These are phyloP conservation scores for Megamerina dolium DNA, from an alignment of 2,888 invertebrate genomes.

Conservation along the genomic window DNA sequence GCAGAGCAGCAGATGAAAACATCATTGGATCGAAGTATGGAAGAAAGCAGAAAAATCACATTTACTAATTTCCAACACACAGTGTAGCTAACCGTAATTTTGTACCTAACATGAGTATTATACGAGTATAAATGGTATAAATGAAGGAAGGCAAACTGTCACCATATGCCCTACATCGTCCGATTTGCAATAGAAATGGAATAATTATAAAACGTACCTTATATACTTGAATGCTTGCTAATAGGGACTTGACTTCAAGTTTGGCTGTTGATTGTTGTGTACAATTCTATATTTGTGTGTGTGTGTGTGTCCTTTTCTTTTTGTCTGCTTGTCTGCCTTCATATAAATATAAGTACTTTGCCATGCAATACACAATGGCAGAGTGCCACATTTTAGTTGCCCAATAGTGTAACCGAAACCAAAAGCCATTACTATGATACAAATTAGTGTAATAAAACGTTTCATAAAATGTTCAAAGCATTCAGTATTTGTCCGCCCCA, in stretches of 20 bases:
- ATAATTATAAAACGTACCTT: neutral
- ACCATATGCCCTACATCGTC: too few species aligned
- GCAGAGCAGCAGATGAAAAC: too few species aligned
- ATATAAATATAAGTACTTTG: too few species aligned
- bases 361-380: slow-evolving; percentile 37
- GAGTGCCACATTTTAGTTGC: slow-evolving; percentile 42
- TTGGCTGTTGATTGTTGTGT: neutral
- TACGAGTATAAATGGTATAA: too few species aligned
- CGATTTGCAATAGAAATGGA: too few species aligned
- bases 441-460: slow-evolving; percentile 50
- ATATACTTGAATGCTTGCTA: slow-evolving; percentile 26
- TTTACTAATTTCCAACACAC: too few species aligned
- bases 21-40: too few species aligned
- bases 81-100: too few species aligned
- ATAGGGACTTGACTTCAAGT: slow-evolving; percentile 37
- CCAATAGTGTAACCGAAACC: slow-evolving; percentile 29
- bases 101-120: too few species aligned
- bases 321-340: neutral
- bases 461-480: slow-evolving; percentile 38
- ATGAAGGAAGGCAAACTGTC: too few species aligned
- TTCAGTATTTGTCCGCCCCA: neutral
- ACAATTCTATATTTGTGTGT: neutral
- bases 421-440: slow-evolving; percentile 34
- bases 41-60: too few species aligned
- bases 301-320: neutral